Base-by-base conservation (phyloP, 2,113 vertebrate species). In the Gallinago paraguaiae region DNA sequence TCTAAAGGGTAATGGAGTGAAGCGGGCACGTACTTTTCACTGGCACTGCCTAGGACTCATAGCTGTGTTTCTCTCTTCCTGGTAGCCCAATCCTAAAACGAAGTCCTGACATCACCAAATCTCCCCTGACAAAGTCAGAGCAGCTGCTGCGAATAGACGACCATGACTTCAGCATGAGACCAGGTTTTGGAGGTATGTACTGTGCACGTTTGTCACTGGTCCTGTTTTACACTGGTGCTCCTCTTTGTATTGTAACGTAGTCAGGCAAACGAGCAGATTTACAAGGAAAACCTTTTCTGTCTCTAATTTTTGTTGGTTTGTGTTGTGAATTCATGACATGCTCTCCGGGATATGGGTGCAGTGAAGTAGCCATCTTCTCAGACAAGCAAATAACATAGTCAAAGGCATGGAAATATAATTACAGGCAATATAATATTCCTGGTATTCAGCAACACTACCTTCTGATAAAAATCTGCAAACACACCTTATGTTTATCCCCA, bases 121-220 rank as follows among this genome's bases (percentile, higher is more conserved):
- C 99, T 10, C 98, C 98, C 5, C 97, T 99, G 97, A 99, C 98
- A 5, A 99, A 99, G 93, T 99, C 99, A 27, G 99, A 99, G 93
- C 99, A 99, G 93, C 98, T 99, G 80, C 98, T 99, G 92, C 98
- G 99, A 97, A 99, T 99, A 98, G 99, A 99, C 0, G 99, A 99
- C 96, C 99, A 99, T 2, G 99, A 99, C 71, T 99, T 99, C 97
- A 99, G 99, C 96, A 99, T 99, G 99, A 98, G 99, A 65, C 99
- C 99, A 17, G 99, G 99, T 7, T 99, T 99, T 87, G 99, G 99
- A 99, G 99, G 99, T 99, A 98, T 48, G 98, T 43, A 88, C 46
- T 0, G 0, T 46, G n/a, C 48, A 22, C 12, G 16, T 48, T 75
- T 79, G 31, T 51, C n/a, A 24, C 39, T 68, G 37, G 11, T 80